Percentiles rank a stretch among this genome's conserved stretches.
Conservation (phyloP, 2,797 vertebrate genomes). For the Limosa lapponica region DNA sequence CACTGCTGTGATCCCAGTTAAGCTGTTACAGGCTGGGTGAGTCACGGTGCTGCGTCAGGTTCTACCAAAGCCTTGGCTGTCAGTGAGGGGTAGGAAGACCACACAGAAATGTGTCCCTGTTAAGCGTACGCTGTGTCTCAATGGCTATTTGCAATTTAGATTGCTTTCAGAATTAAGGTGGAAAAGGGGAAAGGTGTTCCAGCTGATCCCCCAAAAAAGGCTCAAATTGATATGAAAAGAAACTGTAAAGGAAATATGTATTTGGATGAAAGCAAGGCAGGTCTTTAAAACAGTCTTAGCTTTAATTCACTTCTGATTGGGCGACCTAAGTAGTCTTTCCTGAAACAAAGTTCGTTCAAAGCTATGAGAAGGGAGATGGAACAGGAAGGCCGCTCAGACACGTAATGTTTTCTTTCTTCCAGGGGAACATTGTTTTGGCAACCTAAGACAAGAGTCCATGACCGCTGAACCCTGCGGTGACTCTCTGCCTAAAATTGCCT, state of each 20-base stretch:
- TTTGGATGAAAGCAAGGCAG: not conserved
- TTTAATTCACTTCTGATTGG: not conserved
- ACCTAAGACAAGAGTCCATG: not conserved
- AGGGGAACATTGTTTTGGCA: not conserved
- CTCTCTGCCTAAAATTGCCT: not conserved
- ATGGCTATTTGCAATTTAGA: not conserved
- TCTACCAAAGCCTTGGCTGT: not conserved
- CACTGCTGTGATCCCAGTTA: conserved; percentile 33
- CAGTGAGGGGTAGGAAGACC: not conserved
- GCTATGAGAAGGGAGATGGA: not conserved
- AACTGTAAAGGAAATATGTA: not conserved
- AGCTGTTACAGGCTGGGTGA: not conserved
- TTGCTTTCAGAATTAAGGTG: not conserved
- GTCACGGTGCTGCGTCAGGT: not conserved
- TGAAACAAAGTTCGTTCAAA: not conserved
- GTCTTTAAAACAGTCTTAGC: not conserved
- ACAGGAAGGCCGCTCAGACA: not conserved
- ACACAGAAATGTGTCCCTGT: not conserved
- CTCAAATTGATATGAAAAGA: not conserved
- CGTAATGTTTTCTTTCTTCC: not conserved
- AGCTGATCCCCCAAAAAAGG: not conserved
- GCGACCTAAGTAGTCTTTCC: not conserved
- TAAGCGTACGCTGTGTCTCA: not conserved
- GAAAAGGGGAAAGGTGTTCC: not conserved
- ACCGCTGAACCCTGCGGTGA: not conserved